A percentile compares a stretch with the other conserved stretches of the same genome.
Conservation (phyloP, 2,888 invertebrate genomes). For the Hymenopus coronatus region DNA sequence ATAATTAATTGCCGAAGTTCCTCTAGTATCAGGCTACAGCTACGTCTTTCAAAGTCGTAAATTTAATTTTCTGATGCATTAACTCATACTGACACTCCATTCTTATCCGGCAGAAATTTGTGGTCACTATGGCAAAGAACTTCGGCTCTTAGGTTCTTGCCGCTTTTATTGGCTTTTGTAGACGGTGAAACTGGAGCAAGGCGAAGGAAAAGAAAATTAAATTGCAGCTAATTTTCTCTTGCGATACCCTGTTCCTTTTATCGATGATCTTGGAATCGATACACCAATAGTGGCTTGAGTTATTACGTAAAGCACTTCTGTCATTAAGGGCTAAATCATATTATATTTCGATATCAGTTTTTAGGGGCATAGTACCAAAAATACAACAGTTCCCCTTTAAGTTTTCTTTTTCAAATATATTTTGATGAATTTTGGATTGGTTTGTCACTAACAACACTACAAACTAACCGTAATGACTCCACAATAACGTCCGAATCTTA, state of each 20-base stretch:
- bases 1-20: background rate
- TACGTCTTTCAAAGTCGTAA: background rate
- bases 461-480: too few species aligned
- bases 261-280: background rate
- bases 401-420: background rate
- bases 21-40: background rate
- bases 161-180: background rate
- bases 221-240: background rate
- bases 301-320: background rate
- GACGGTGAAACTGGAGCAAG: background rate
- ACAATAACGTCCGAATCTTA: too few species aligned
- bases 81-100: background rate
- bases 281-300: background rate
- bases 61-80: background rate
- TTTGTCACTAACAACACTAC: too few species aligned
- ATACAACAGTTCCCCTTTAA: background rate
- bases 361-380: background rate
- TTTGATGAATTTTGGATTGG: background rate
- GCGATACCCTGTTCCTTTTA: background rate
- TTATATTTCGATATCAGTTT: background rate
- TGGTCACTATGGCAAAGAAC: background rate
- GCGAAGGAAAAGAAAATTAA: background rate
- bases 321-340: background rate
- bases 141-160: background rate
- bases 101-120: background rate